Percentiles rank a stretch among this genome's conserved stretches.
These are phyloP conservation scores for Meloidogyne hapla DNA, from an alignment of 1,140 invertebrate species.

Conservation along the genomic window DNA sequence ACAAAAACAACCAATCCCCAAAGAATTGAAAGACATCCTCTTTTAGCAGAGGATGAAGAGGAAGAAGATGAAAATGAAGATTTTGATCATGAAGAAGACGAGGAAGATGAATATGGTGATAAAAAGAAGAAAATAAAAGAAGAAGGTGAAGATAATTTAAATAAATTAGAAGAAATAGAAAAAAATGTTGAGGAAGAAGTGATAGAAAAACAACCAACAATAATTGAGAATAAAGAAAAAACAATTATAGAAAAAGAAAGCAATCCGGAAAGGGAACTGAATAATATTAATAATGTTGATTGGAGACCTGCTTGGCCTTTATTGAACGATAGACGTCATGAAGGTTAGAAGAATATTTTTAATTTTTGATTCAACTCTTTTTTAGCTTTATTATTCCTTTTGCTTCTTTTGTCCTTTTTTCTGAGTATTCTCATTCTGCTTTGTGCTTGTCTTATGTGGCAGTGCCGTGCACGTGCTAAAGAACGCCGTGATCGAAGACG, in stretches of 20 bases:
- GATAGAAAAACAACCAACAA: neutral
- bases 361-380: no score
- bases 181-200: neutral
- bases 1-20: neutral
- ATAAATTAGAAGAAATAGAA: neutral
- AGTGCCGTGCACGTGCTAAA: constrained; percentile 36
- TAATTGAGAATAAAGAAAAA: neutral
- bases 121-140: neutral
- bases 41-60: constrained; percentile 4
- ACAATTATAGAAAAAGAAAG: constrained; percentile 16
- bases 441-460: constrained; percentile 39
- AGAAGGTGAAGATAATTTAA: neutral
- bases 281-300: constrained; percentile 25
- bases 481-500: constrained; percentile 4
- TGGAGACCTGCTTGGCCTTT: constrained; percentile 14
- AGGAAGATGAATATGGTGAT: neutral
- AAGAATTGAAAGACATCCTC: constrained; percentile 3
- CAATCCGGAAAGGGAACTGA: neutral
- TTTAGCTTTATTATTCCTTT: neutral
- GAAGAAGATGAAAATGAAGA: constrained; percentile 16
- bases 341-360: constrained; percentile 13
- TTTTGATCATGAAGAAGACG: constrained; percentile 17
- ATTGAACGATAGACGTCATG: constrained; percentile 26
- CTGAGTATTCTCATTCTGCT: constrained; percentile 44
- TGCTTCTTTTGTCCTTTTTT: constrained; percentile 40